Conservation (phyloP, 2,888 invertebrate genomes). For the Automeris io region DNA sequence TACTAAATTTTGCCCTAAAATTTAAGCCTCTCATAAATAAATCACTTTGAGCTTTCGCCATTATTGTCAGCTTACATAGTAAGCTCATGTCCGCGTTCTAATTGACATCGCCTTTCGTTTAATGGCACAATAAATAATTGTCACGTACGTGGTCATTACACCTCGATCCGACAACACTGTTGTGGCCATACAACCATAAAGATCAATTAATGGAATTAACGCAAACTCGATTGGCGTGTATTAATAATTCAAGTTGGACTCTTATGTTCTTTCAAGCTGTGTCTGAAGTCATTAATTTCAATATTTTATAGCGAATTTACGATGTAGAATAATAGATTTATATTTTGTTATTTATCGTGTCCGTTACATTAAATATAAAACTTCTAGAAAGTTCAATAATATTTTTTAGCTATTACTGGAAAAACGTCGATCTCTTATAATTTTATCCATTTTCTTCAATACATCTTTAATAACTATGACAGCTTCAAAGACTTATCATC, state of each 20-base stretch:
- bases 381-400: no score
- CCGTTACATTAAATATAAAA: no score
- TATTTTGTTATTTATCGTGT: no score
- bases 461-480: no score
- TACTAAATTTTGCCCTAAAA: no score
- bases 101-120: not conserved
- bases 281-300: no score
- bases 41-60: no score
- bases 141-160: slow-evolving; percentile 2
- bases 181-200: not conserved
- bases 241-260: not conserved
- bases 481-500: no score
- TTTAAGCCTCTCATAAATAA: no score
- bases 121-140: not conserved
- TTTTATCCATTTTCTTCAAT: no score
- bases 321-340: not conserved
- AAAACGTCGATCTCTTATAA: no score
- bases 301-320: not conserved
- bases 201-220: not conserved
- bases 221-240: not conserved
- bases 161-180: not conserved
- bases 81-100: not conserved
- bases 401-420: no score
- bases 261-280: not conserved
- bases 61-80: not conserved